A percentile compares a stretch with the other conserved stretches of the same genome.
Evolutionary conservation across 2,797 vertebrate genomes (phyloP).

Genomic region (Neosilurus mollespiculum): DNA sequence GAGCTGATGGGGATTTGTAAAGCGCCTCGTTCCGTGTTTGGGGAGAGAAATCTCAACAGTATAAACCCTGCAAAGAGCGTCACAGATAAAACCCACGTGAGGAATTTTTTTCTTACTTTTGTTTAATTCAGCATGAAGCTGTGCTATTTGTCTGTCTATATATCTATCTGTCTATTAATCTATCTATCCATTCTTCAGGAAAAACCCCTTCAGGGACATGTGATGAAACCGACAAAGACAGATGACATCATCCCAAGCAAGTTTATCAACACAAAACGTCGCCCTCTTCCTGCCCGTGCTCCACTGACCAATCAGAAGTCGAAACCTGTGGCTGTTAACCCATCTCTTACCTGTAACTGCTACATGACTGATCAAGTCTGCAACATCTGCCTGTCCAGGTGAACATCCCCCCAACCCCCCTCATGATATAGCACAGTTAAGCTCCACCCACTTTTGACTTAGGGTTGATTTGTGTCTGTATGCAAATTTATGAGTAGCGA

Average conservation of each 20-base stretch:
- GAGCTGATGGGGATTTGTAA: conserved; percentile 77
- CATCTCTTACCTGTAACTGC: conserved; percentile 83
- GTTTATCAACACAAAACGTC: conserved; percentile 69
- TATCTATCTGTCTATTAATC: too few species aligned
- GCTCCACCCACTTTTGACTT: not conserved
- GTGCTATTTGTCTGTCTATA: too few species aligned
- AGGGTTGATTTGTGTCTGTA: not conserved
- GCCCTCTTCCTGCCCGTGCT: conserved; percentile 67
- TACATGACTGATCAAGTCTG: conserved; percentile 87
- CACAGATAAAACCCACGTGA: conserved; percentile 77
- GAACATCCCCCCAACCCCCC: conserved; percentile 39
- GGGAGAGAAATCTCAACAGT: conserved; percentile 93
- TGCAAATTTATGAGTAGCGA: not conserved
- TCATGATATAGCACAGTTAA: not conserved
- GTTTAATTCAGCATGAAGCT: not conserved
- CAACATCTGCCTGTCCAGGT: conserved; percentile 94
- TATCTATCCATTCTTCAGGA: too few species aligned
- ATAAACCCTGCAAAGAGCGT: conserved; percentile 72
- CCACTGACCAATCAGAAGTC: conserved; percentile 68
- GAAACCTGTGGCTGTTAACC: conserved; percentile 68
- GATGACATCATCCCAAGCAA: conserved; percentile 75
- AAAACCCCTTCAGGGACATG: conserved; percentile 63
- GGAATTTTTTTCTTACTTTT: not conserved
- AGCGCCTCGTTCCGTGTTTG: conserved; percentile 87
- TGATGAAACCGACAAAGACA: conserved; percentile 75